These are phyloP conservation scores for Styela clava DNA, from an alignment of 23 tunicate species.

Conservation along the genomic window DNA sequence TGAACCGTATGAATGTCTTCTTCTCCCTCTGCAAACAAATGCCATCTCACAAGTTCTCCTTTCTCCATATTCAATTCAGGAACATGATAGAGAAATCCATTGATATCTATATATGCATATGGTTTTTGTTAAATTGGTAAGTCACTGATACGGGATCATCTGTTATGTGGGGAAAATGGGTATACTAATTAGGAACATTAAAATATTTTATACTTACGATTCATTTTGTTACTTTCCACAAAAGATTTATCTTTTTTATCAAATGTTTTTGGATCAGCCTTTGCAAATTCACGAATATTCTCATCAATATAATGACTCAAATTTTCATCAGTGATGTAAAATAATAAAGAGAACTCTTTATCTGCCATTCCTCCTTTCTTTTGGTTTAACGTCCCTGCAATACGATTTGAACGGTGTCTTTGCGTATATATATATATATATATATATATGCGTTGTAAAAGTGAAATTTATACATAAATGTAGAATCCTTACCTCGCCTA, in stretches of 20 bases:
- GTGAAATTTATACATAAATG: no score
- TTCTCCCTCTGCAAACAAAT: slow-evolving; percentile 60
- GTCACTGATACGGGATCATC: no score
- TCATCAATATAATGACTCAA: slow-evolving; percentile 45
- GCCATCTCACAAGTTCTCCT: slow-evolving; percentile 45
- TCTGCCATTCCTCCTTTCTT: slow-evolving; percentile 19
- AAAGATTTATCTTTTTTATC: slow-evolving; percentile 25
- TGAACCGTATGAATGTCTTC: slow-evolving; percentile 48
- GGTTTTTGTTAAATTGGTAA: no score
- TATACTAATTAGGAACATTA: no score
- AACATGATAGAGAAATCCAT: slow-evolving; percentile 50
- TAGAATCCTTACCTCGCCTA: slow-evolving; percentile 50
- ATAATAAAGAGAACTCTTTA: slow-evolving; percentile 42
- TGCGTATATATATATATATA: no score
- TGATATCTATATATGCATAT: slow-evolving; percentile 55
- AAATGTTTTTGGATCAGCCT: slow-evolving; percentile 22
- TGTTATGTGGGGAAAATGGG: no score
- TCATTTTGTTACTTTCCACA: slow-evolving; percentile 61
- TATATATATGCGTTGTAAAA: no score
- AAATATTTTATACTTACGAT: slow-evolving; percentile 42
- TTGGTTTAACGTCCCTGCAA: not conserved
- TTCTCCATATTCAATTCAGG: slow-evolving; percentile 23
- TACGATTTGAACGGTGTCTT: no score
- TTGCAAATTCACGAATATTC: slow-evolving; percentile 26
- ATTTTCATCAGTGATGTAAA: slow-evolving; percentile 45